These are phyloP conservation scores for Oncorhynchus nerka DNA, from an alignment of 2,113 vertebrate genomes.

Conservation along the genomic window DNA sequence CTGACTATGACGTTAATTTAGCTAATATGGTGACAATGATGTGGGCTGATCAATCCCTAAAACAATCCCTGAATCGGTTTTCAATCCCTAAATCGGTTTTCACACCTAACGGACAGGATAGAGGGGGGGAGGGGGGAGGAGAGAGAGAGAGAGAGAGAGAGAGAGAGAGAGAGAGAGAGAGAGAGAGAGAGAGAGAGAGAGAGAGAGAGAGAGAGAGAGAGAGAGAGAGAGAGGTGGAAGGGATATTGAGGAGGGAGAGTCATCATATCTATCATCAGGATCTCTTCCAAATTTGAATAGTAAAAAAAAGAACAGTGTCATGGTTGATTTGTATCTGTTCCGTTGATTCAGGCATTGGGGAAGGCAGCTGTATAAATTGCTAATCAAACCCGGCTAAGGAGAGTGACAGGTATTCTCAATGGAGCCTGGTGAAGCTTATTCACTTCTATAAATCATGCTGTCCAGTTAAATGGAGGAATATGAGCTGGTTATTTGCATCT, in stretches of 20 bases:
- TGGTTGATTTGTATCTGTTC: conserved; percentile 51
- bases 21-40: too few relatives aligned
- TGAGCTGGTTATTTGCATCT: conserved; percentile 66
- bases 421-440: conserved; percentile 30
- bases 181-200: neutral
- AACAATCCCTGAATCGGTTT: neutral
- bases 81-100: neutral
- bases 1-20: too few relatives aligned
- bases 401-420: conserved; percentile 62
- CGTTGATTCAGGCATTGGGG: conserved; percentile 23
- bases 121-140: neutral
- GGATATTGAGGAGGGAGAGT: neutral
- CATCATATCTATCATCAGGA: conserved; percentile 4
- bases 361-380: conserved; percentile 43
- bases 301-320: conserved; percentile 40
- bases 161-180: neutral
- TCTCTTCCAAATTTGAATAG: conserved; percentile 23
- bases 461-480: conserved; percentile 33
- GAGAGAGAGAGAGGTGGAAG: neutral
- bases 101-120: neutral
- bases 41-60: neutral
- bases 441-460: conserved; percentile 31
- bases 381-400: conserved; percentile 51
- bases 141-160: too few relatives aligned
- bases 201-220: neutral